Conservation (phyloP, 2,888 invertebrate species). For the Autographa pulchrina region DNA sequence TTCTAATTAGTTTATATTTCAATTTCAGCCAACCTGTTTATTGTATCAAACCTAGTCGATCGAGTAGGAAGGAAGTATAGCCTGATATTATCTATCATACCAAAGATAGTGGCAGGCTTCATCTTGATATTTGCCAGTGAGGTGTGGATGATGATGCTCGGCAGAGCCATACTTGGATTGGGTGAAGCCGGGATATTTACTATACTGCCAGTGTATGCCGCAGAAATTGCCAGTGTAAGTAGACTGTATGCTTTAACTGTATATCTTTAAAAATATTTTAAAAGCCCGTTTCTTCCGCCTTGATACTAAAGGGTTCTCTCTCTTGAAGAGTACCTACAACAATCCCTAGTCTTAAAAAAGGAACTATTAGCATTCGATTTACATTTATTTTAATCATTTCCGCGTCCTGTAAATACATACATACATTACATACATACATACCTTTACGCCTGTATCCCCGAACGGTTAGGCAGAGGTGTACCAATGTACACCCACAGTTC, state of each 20-base stretch:
- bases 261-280: no score
- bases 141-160: conserved; percentile 68
- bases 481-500: no score
- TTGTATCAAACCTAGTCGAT: conserved; percentile 69
- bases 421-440: no score
- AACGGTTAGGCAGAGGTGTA: no score
- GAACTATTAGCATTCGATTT: no score
- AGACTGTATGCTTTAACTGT: neutral
- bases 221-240: conserved; percentile 74
- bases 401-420: no score
- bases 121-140: conserved; percentile 61
- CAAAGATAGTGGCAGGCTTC: conserved; percentile 66
- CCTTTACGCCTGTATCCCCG: no score
- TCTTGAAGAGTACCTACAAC: no score
- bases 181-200: conserved; percentile 63
- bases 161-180: conserved; percentile 60
- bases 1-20: neutral
- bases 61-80: conserved; percentile 67
- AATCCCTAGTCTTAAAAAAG: no score
- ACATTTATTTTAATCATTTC: no score
- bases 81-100: conserved; percentile 68
- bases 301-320: no score
- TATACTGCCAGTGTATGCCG: conserved; percentile 69
- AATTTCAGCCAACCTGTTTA: conserved; percentile 61
- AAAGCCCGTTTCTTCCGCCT: no score